These are phyloP conservation scores for Acropora tenuis DNA, from an alignment of 64 coral and sea anemone species.

Conservation along the genomic window DNA sequence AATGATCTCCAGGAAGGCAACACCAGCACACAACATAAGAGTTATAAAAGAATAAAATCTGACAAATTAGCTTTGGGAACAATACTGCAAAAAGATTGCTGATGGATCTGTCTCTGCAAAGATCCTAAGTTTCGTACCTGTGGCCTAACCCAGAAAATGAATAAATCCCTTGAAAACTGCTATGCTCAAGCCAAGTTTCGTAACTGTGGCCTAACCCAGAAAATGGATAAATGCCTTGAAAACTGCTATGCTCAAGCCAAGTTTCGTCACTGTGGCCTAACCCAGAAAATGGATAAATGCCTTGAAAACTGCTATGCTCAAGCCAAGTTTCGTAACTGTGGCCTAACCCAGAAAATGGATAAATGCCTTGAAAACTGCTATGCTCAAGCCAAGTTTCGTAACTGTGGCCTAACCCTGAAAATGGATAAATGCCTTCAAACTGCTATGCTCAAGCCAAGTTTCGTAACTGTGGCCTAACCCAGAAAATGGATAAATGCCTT, in stretches of 20 bases:
- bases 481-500: constrained; percentile 56
- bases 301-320: constrained; percentile 39
- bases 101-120: constrained; percentile 38
- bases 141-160: constrained; percentile 36
- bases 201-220: constrained; percentile 43
- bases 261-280: constrained; percentile 34
- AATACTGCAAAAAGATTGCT: constrained; percentile 56
- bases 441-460: too few species aligned
- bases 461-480: constrained; percentile 30
- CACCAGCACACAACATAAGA: constrained; percentile 53
- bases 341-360: constrained; percentile 42
- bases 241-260: constrained; percentile 51
- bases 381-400: constrained; percentile 38
- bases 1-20: constrained; percentile 49
- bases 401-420: constrained; percentile 45
- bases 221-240: constrained; percentile 48
- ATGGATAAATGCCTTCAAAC: constrained; percentile 50
- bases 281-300: constrained; percentile 58
- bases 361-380: constrained; percentile 47
- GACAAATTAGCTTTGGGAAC: constrained; percentile 59
- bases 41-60: constrained; percentile 57
- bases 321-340: constrained; percentile 40
- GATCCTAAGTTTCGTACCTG: constrained; percentile 44
- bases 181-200: constrained; percentile 43
- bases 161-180: constrained; percentile 43